Conservation (phyloP, 2,888 invertebrate species). For the Napeogenes sylphis region DNA sequence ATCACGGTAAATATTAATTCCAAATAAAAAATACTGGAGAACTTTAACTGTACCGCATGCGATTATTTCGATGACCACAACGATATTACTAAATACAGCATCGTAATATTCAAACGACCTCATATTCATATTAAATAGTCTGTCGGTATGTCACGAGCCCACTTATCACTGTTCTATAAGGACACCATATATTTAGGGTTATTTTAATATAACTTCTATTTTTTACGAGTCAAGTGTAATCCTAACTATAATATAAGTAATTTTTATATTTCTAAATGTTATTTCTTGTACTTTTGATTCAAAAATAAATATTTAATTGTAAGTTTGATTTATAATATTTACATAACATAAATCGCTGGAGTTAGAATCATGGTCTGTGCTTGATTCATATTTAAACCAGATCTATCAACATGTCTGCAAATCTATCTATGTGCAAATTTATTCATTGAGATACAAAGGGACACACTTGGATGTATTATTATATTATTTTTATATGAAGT, state of each 20-base stretch:
- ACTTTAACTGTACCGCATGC: no score
- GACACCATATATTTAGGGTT: no score
- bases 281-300: no score
- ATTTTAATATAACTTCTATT: no score
- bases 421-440: constrained; percentile 39
- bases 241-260: no score
- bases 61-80: no score
- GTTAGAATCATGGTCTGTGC: background rate
- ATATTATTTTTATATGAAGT: constrained; percentile 5
- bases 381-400: background rate
- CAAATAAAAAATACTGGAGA: no score
- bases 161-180: background rate
- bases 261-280: no score
- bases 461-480: constrained; percentile 11
- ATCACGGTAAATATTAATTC: no score
- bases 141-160: constrained; percentile 1
- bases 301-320: no score
- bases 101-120: background rate
- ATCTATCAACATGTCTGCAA: constrained; percentile 8
- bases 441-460: constrained; percentile 31
- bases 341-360: background rate
- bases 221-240: no score
- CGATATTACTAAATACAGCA: background rate
- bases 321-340: no score
- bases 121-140: background rate